Percentiles rank a stretch among this genome's conserved stretches.
Evolutionary conservation across 2,113 vertebrate species (phyloP).

Genomic region (Puma concolor): DNA sequence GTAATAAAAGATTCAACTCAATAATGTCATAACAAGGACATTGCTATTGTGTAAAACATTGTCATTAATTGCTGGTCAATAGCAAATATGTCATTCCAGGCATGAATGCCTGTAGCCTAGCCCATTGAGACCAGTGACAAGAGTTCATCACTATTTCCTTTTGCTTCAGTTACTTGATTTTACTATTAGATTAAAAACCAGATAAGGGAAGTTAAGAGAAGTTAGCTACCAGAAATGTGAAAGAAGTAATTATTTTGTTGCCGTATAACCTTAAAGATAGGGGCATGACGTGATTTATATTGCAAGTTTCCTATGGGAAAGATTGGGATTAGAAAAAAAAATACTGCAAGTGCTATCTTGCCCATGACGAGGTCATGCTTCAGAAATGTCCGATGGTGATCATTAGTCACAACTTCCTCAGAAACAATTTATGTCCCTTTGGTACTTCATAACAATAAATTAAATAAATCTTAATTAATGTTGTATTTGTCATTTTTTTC

Average conservation of each 20-base stretch:
- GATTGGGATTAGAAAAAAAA: background rate
- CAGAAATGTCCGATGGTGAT: background rate
- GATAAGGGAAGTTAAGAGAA: background rate
- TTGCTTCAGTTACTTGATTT: slow-evolving; percentile 17
- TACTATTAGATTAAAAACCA: background rate
- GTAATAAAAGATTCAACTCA: background rate
- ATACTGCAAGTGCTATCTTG: background rate
- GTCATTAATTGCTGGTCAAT: background rate
- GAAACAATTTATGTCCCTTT: background rate
- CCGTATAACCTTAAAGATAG: background rate
- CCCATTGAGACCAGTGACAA: background rate
- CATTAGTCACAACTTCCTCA: background rate
- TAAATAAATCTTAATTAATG: background rate
- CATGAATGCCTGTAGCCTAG: background rate
- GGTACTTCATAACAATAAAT: background rate
- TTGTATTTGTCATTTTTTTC: background rate
- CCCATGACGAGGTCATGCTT: background rate
- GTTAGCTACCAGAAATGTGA: background rate
- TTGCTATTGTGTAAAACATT: background rate
- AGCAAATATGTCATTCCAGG: slow-evolving; percentile 1
- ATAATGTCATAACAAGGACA: background rate
- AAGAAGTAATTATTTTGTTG: background rate
- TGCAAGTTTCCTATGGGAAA: background rate
- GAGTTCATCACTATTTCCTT: background rate
- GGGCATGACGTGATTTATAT: background rate